Evolutionary conservation across 2,113 vertebrate genomes (phyloP).

Genomic region (Macrotus californicus): DNA sequence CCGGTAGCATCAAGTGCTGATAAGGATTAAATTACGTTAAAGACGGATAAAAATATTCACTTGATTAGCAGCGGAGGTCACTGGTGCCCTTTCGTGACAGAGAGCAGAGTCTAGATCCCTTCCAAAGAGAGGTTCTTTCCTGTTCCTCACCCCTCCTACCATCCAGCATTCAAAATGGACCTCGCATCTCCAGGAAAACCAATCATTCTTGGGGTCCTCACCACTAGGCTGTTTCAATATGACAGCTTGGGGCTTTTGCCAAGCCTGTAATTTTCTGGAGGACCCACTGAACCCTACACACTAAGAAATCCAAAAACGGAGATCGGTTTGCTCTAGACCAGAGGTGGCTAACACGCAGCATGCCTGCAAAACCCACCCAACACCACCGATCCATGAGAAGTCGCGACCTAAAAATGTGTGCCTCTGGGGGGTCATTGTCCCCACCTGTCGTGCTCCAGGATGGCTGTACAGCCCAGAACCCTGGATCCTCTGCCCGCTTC

Average conservation of each 20-base stretch:
- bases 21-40: not conserved
- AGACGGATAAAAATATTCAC: not conserved
- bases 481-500: not conserved
- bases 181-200: not conserved
- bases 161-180: not conserved
- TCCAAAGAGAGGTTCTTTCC: not conserved
- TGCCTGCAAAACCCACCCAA: not conserved
- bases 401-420: not conserved
- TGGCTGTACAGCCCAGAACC: not conserved
- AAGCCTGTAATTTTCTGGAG: not conserved
- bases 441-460: not conserved
- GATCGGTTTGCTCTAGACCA: not conserved
- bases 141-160: not conserved
- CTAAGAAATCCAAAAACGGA: not conserved
- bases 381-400: not conserved
- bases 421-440: not conserved
- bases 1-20: not conserved
- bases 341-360: not conserved
- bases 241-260: not conserved
- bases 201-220: not conserved
- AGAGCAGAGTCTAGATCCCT: not conserved
- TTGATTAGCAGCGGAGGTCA: not conserved
- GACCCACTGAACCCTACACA: not conserved
- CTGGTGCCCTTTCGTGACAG: not conserved
- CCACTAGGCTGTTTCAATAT: not conserved